phyloP scores from a whole-genome alignment of 2,888 invertebrate genomes.

The Drosophila lutescens region DNA sequence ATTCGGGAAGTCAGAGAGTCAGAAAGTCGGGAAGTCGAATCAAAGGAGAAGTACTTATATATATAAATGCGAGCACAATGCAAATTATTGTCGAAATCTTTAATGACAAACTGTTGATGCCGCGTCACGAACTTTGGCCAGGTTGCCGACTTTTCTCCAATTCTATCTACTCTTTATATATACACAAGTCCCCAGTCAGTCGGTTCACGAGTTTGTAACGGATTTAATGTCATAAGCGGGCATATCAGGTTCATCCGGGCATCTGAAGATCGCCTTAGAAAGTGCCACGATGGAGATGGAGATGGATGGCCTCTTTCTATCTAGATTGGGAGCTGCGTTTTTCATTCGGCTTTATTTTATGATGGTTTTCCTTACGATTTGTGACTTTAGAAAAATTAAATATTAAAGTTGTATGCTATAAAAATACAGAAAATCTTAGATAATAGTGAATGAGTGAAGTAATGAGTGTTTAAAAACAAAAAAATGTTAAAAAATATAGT shows the following conservation, averaged over 20 bases:
- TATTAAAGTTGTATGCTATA: not conserved
- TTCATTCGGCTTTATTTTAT: too few relatives aligned
- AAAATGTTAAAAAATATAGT: too few relatives aligned
- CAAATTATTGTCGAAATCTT: slow-evolving; percentile 84
- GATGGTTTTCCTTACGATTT: not conserved
- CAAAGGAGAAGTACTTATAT: slow-evolving; percentile 39
- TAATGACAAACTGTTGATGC: slow-evolving; percentile 84
- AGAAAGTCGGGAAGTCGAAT: slow-evolving; percentile 58
- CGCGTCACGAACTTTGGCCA: slow-evolving; percentile 82
- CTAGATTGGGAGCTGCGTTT: slow-evolving; percentile 23
- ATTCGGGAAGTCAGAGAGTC: slow-evolving; percentile 53
- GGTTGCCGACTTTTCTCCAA: slow-evolving; percentile 31
- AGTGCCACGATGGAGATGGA: slow-evolving; percentile 36
- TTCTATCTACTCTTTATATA: not conserved
- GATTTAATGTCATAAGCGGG: slow-evolving; percentile 54
- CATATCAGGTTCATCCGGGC: slow-evolving; percentile 46
- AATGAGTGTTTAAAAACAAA: too few relatives aligned
- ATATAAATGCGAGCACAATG: slow-evolving; percentile 70
- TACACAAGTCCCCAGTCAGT: slow-evolving; percentile 34
- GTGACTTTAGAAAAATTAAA: not conserved
- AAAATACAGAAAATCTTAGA: too few relatives aligned
- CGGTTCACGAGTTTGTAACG: slow-evolving; percentile 82
- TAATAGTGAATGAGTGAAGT: too few relatives aligned
- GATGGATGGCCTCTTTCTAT: slow-evolving; percentile 54
- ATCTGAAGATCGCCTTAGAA: slow-evolving; percentile 51